Evolutionary conservation across 2,113 vertebrate genomes (phyloP).

Genomic region (Leucosticte australis): DNA sequence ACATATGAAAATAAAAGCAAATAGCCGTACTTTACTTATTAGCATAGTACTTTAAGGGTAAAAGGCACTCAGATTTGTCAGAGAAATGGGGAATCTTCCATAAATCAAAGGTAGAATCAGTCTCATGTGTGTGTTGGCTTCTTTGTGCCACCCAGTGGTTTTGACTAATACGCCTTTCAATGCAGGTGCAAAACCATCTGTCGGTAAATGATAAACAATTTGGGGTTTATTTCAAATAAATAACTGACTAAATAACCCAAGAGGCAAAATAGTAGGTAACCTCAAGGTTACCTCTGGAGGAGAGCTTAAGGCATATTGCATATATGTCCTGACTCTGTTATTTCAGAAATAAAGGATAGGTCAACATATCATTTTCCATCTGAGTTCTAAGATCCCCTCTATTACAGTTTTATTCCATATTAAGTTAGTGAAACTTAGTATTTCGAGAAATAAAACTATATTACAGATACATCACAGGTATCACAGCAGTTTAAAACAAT

Average conservation of each 20-base stretch:
- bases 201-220: neutral
- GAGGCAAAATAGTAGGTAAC: neutral
- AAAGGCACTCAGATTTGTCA: neutral
- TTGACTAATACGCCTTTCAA: neutral
- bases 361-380: neutral
- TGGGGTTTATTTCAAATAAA: neutral
- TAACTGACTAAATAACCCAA: neutral
- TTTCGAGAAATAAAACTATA: neutral
- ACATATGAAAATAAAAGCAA: neutral
- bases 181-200: neutral
- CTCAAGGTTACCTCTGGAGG: neutral
- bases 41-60: neutral
- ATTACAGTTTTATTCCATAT: neutral
- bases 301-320: neutral
- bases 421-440: neutral
- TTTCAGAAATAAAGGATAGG: neutral
- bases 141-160: neutral
- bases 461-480: neutral
- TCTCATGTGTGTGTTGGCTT: neutral
- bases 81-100: rapidly evolving
- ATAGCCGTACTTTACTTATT: neutral
- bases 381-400: neutral
- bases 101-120: neutral
- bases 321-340: neutral
- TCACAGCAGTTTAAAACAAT: neutral